phyloP scores from a whole-genome alignment of 2,797 vertebrate genomes.

The Percopsis omiscomaycus region DNA sequence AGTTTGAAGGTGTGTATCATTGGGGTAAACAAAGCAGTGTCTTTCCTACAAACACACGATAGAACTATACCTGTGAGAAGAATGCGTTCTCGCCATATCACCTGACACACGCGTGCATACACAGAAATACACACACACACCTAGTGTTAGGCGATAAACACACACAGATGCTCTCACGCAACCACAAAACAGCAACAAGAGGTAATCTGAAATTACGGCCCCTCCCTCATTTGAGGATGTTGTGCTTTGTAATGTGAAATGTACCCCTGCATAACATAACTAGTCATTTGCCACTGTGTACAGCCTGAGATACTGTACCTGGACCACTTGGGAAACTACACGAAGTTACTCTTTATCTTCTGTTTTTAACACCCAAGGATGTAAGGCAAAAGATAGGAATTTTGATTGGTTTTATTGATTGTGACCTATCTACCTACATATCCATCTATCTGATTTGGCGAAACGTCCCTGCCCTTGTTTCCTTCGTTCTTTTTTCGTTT shows the following conservation, averaged over 20 bases:
- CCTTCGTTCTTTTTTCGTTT: too few relatives aligned
- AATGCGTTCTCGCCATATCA: constrained; percentile 39
- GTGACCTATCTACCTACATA: neutral
- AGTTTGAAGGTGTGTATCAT: constrained; percentile 43
- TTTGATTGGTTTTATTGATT: too few relatives aligned
- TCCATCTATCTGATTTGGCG: neutral
- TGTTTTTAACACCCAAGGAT: too few relatives aligned
- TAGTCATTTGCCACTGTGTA: neutral
- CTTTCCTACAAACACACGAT: constrained; percentile 60
- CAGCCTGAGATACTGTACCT: too few relatives aligned
- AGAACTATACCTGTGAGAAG: constrained; percentile 36
- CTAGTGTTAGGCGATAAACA: constrained; percentile 8
- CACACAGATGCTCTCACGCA: constrained; percentile 9
- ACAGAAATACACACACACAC: constrained; percentile 30
- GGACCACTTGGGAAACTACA: too few relatives aligned
- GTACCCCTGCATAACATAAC: neutral
- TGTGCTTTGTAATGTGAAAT: neutral
- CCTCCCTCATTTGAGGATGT: too few relatives aligned
- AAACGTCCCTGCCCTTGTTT: neutral
- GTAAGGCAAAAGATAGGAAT: too few relatives aligned
- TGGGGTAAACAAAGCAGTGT: constrained; percentile 53
- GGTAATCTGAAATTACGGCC: neutral
- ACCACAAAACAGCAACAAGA: constrained; percentile 19
- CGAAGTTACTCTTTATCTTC: too few relatives aligned
- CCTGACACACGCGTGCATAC: constrained; percentile 31